Percentiles rank a stretch among this genome's conserved stretches.
phyloP scores from a whole-genome alignment of 2,888 invertebrate genomes.

The Callinectes sapidus region DNA sequence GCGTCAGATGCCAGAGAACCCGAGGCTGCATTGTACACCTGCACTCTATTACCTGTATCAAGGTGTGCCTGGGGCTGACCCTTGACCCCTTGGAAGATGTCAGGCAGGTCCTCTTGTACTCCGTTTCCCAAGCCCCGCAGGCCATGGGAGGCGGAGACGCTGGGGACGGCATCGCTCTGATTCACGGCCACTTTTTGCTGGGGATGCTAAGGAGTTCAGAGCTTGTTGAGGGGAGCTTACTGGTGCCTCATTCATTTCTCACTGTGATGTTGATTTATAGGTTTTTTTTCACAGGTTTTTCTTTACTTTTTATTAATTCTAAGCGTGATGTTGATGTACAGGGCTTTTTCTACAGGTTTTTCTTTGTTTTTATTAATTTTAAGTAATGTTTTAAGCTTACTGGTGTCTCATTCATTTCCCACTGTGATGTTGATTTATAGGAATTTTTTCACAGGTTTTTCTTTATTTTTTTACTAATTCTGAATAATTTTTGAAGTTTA shows the following conservation, averaged over 20 bases:
- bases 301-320: too few relatives aligned
- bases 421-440: too few relatives aligned
- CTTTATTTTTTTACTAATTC: too few relatives aligned
- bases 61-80: conserved; percentile 9
- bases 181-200: not conserved
- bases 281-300: too few relatives aligned
- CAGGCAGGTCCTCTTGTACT: conserved; percentile 20
- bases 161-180: not conserved
- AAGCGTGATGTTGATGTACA: too few relatives aligned
- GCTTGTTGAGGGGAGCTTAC: not conserved
- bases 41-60: conserved; percentile 30
- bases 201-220: not conserved
- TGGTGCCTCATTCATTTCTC: not conserved
- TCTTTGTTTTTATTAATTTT: too few relatives aligned
- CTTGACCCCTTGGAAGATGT: not conserved
- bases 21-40: conserved; percentile 15
- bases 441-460: too few relatives aligned
- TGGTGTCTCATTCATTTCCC: too few relatives aligned
- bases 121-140: conserved; percentile 18
- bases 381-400: too few relatives aligned
- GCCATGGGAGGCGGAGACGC: not conserved
- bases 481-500: not conserved
- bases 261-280: too few relatives aligned
- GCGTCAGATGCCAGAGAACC: not conserved
- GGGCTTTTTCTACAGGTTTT: too few relatives aligned